Base-by-base conservation (phyloP, 2,888 invertebrate genomes). In the Agrochola macilenta region DNA sequence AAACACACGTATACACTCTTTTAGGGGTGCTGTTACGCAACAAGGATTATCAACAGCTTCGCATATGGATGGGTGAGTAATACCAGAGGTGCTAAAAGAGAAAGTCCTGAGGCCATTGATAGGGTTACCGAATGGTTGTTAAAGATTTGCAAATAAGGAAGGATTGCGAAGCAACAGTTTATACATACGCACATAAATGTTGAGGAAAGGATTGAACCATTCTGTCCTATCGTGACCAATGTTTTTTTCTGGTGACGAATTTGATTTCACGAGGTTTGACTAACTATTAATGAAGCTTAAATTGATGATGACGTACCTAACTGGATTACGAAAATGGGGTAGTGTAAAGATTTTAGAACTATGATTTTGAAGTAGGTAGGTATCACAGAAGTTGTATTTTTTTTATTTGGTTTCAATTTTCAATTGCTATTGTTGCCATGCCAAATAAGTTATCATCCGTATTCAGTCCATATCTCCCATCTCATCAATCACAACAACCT, bases 1-100 rank as follows among this genome's bases (percentile, higher is more conserved):
- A 90, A 91, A 89, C 89, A 87, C 93, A 92, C 92, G 93, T 91
- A 89, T 68, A 75, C 49, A 76, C 69, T 46, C 49, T 73, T 83
- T 85, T 78, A 81, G 79, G 88, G 88, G 78, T 73, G 72, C 86
- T 76, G 87, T 92, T 93, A 91, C 92, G 92, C 91, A 92, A 93
- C 82, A 78, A 85, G 78, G 85, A 90, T 87, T 87, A 88, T 77
- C 81, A 84, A 85, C 82, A 73, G 64, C 71, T 68, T 68, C 78
- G 43, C 43, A 81, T 84, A 84, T 79, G 83, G 84, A 72, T 35
- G 9, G 26, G 78, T 86, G 86, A 87, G 76, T 87, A 86, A 90
- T 82, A 75, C 76, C 65, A 26, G 52, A 71, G 64, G 75, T 75
- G 79, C 43, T 82, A 82, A 73, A 74, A 78, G 77, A 87, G 88